Evolutionary conservation across 2,888 invertebrate genomes (phyloP).

Genomic region (Sesia apiformis): DNA sequence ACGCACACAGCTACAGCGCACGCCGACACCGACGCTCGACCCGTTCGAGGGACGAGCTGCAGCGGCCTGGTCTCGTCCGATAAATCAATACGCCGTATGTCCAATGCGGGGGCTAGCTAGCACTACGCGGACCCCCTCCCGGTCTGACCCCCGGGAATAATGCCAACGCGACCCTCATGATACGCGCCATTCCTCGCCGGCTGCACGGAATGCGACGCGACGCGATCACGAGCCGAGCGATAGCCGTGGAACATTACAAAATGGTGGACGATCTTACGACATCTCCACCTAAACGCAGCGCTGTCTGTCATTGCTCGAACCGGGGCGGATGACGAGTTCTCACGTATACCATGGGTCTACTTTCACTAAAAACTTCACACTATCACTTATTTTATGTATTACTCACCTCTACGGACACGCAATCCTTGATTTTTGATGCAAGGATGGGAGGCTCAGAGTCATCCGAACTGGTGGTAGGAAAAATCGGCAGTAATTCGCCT

Average conservation of each 20-base stretch:
- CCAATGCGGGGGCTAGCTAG: slow-evolving; percentile 51
- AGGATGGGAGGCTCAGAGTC: slow-evolving; percentile 71
- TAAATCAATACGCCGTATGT: slow-evolving; percentile 67
- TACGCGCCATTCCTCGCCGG: slow-evolving; percentile 61
- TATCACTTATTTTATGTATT: slow-evolving; percentile 41
- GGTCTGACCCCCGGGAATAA: slow-evolving; percentile 63
- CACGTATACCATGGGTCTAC: slow-evolving; percentile 65
- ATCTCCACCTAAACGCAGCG: slow-evolving; percentile 69
- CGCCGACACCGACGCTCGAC: slow-evolving; percentile 63
- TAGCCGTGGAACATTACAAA: slow-evolving; percentile 72
- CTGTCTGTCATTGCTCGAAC: slow-evolving; percentile 67
- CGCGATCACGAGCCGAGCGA: slow-evolving; percentile 68
- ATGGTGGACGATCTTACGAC: slow-evolving; percentile 77
- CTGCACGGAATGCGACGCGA: slow-evolving; percentile 57
- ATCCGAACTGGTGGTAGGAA: slow-evolving; percentile 69
- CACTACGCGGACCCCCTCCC: slow-evolving; percentile 59
- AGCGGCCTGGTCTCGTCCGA: slow-evolving; percentile 65
- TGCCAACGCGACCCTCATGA: slow-evolving; percentile 63
- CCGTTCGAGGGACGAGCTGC: slow-evolving; percentile 55
- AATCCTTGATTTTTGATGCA: slow-evolving; percentile 77
- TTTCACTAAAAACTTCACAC: slow-evolving; percentile 64
- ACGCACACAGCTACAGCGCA: slow-evolving; percentile 66
- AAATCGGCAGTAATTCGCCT: slow-evolving; percentile 76
- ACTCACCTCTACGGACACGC: slow-evolving; percentile 80
- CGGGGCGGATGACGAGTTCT: slow-evolving; percentile 72